These are phyloP conservation scores for Manduca sexta DNA, from an alignment of 1,140 invertebrate species.

Conservation along the genomic window DNA sequence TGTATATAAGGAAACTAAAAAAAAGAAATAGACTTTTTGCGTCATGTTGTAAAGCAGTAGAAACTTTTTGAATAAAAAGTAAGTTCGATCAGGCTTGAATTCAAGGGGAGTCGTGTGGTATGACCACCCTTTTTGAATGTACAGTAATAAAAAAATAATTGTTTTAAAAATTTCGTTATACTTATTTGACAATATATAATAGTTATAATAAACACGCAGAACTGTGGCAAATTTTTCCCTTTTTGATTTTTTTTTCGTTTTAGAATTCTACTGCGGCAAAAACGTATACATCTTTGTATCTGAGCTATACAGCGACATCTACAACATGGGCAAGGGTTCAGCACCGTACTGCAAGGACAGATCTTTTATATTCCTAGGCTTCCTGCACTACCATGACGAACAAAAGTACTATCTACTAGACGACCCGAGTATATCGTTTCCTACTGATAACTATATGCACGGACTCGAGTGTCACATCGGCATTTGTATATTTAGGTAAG, in stretches of 20 bases:
- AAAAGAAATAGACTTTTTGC: too few relatives aligned
- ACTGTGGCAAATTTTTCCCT: too few relatives aligned
- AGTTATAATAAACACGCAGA: too few relatives aligned
- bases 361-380: slow-evolving; percentile 55
- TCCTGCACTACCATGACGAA: slow-evolving; percentile 57
- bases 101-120: too few relatives aligned
- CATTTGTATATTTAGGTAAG: slow-evolving; percentile 58
- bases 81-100: too few relatives aligned
- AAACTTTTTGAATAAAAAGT: too few relatives aligned
- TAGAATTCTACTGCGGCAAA: slow-evolving; percentile 60
- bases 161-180: too few relatives aligned
- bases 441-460: slow-evolving; percentile 57
- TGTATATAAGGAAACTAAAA: background rate
- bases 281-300: slow-evolving; percentile 58
- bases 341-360: slow-evolving; percentile 57
- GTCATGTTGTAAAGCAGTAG: too few relatives aligned
- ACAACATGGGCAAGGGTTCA: slow-evolving; percentile 46
- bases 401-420: slow-evolving; percentile 56
- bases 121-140: too few relatives aligned
- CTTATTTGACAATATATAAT: too few relatives aligned
- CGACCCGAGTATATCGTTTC: slow-evolving; percentile 56
- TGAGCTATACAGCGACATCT: slow-evolving; percentile 56
- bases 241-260: background rate
- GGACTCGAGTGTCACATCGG: slow-evolving; percentile 58
- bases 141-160: too few relatives aligned